phyloP scores from a whole-genome alignment of 1,140 invertebrate species.

The Drosophila pallidifrons region DNA sequence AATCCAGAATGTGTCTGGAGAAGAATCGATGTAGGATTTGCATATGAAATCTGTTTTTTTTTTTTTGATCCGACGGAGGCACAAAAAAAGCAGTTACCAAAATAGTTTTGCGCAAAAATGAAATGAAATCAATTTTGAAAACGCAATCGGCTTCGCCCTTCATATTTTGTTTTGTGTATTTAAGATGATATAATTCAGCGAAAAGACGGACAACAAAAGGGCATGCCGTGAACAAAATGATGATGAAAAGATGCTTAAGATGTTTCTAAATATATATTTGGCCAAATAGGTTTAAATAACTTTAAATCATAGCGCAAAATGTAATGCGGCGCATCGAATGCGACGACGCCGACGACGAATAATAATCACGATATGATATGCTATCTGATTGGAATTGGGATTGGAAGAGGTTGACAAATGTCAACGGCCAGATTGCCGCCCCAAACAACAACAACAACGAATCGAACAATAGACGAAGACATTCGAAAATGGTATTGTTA shows the following conservation, averaged over 20 bases:
- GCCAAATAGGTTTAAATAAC: slow-evolving; percentile 42
- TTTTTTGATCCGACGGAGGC: neutral
- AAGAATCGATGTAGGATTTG: slow-evolving; percentile 14
- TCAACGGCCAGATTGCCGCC: slow-evolving; percentile 74
- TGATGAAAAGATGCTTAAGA: slow-evolving; percentile 28
- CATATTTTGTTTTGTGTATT: slow-evolving; percentile 4
- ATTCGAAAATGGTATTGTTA: slow-evolving; percentile 73
- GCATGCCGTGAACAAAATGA: slow-evolving; percentile 9
- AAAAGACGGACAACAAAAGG: slow-evolving; percentile 38
- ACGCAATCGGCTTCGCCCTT: slow-evolving; percentile 45
- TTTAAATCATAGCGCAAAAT: slow-evolving; percentile 29
- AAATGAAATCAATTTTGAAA: slow-evolving; percentile 47
- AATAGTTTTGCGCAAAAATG: slow-evolving; percentile 13
- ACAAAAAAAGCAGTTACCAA: neutral
- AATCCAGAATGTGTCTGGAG: slow-evolving; percentile 4
- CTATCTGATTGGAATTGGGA: slow-evolving; percentile 16
- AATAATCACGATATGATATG: neutral
- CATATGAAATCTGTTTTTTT: neutral
- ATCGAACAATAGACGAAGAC: slow-evolving; percentile 64
- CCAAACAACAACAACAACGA: slow-evolving; percentile 27
- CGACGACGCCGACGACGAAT: neutral
- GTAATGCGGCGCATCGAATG: slow-evolving; percentile 43
- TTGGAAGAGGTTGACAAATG: slow-evolving; percentile 61
- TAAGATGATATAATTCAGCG: slow-evolving; percentile 29
- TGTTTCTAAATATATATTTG: slow-evolving; percentile 54